Base-by-base conservation (phyloP, 2,888 invertebrate species). In the Parasteatoda lunata region DNA sequence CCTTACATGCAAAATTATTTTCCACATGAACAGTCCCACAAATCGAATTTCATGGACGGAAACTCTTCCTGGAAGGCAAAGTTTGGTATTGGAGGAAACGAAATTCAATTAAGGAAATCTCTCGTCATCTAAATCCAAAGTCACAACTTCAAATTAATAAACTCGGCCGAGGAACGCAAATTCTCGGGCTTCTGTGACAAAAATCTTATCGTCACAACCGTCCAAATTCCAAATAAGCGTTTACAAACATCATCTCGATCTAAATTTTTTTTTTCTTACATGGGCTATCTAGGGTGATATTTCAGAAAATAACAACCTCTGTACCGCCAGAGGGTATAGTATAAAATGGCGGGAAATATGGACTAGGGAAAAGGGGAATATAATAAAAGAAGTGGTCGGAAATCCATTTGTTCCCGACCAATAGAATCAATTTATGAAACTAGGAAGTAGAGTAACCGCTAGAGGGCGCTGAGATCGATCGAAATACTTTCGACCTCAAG, bases 381-480 rank as follows among this genome's bases (percentile, higher is more conserved):
- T 73, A 77, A 80, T 75, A 76, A 78, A 77, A 73, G 77, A 78
- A 85, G 76, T 76, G 76, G 85, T 85, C 75, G 85, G 85, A 85
- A 85, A 85, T 85, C 85, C 85, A 85, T 85, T 85, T 80, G 78
- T 85, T 80, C 70, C 75, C 79, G 48, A 76, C 79, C 79, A 85
- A 85, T 76, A 71, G 85, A 80, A 85, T 85, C 85, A 85, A 85
- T 85, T 85, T 79, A 79, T 80, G 85, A 85, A 85, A 80, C 85
- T 85, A 79, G 85, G 85, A 85, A 75, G 79, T 80, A 66, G 76
- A 75, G 70, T 76, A 80, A 85, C 79, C 76, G 79, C 79, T 85
- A 80, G 84, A 84, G 85, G 85, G 85, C 52, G 79, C 85, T 79
- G 51, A 85, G 85, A 85, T 85, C 80, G 85, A 85, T 85, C 79